A percentile compares a stretch with the other conserved stretches of the same genome.
These are phyloP conservation scores for Apodemus sylvaticus DNA, from an alignment of 2,113 vertebrate genomes.

Conservation along the genomic window DNA sequence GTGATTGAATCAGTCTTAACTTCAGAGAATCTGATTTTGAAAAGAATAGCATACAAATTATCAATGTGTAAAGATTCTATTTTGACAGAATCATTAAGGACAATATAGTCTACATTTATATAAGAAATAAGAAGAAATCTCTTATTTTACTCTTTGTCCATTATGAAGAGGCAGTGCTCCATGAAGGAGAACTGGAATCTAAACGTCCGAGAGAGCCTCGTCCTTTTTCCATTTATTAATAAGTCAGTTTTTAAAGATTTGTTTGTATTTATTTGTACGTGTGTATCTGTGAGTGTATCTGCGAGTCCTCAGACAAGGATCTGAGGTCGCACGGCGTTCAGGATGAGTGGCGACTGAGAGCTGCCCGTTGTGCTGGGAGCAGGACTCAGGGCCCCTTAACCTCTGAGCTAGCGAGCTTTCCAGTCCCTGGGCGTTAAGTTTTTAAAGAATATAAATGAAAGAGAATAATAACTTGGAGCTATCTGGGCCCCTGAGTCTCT, in stretches of 20 bases:
- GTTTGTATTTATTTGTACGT: not conserved
- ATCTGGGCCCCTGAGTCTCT: conserved; percentile 69
- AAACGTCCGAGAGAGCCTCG: not conserved
- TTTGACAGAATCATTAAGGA: conserved; percentile 8
- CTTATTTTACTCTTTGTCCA: not conserved
- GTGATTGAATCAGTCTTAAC: not conserved
- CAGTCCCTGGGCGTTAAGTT: conserved; percentile 47
- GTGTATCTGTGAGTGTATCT: not conserved
- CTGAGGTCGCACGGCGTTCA: not conserved
- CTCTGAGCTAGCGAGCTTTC: no score
- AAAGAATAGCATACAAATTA: conserved; percentile 12
- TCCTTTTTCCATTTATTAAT: conserved; percentile 49
- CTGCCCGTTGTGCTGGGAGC: not conserved
- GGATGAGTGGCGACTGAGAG: not conserved
- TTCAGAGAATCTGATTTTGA: not conserved
- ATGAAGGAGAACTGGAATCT: conserved; percentile 51
- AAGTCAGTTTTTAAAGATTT: not conserved
- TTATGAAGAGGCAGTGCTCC: conserved; percentile 32
- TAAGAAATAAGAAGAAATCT: conserved; percentile 30
- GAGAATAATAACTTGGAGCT: conserved; percentile 58
- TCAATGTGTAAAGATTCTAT: not conserved
- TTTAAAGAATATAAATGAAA: conserved; percentile 66
- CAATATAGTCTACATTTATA: not conserved
- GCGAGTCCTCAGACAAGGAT: not conserved
- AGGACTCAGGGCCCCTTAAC: not conserved